These are phyloP conservation scores for Acanthiza pusilla DNA, from an alignment of 2,797 vertebrate genomes.

Conservation along the genomic window DNA sequence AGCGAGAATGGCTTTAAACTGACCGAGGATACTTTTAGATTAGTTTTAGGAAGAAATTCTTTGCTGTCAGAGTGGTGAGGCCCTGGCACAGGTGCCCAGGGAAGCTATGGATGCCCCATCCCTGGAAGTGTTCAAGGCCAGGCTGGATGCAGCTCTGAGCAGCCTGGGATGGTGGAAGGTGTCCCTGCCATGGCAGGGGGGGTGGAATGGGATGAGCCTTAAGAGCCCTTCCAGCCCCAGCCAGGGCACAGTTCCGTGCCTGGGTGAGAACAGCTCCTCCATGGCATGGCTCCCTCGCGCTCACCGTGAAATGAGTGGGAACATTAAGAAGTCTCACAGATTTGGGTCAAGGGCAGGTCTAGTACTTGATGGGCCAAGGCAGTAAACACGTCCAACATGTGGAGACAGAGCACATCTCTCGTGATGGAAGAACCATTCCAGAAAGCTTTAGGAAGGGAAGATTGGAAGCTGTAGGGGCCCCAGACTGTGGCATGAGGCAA, in stretches of 20 bases:
- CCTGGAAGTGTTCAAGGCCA: neutral
- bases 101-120: neutral
- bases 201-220: neutral
- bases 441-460: neutral
- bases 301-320: neutral
- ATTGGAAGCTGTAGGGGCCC: neutral
- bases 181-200: neutral
- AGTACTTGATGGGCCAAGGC: neutral
- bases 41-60: neutral
- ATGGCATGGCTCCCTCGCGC: rapidly evolving
- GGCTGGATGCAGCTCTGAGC: neutral
- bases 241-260: neutral
- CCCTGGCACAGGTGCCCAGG: neutral
- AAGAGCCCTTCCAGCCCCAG: neutral
- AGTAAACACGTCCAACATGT: neutral
- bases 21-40: neutral
- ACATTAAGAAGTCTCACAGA: neutral
- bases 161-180: neutral
- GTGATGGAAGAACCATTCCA: neutral
- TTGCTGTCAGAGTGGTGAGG: neutral
- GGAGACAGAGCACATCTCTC: neutral
- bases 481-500: neutral
- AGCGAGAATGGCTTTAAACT: neutral
- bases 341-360: neutral
- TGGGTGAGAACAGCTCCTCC: neutral